Evolutionary conservation across 2,797 vertebrate genomes (phyloP).

Genomic region (Phoebastria nigripes): DNA sequence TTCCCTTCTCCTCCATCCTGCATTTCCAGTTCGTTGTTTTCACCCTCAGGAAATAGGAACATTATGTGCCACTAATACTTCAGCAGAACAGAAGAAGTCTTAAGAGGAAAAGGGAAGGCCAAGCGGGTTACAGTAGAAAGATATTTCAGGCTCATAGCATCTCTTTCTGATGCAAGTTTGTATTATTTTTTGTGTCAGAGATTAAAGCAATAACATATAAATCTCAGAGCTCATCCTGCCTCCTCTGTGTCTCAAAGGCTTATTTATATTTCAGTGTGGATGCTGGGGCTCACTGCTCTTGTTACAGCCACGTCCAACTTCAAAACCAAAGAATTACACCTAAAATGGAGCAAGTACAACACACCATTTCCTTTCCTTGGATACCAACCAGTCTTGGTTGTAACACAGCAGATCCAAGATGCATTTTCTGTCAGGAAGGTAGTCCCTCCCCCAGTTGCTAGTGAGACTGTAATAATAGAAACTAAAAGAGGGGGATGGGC

Average conservation of each 20-base stretch:
- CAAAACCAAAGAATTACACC: neutral
- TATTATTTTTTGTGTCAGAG: slow-evolving; percentile 10
- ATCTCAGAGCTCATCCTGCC: slow-evolving; percentile 19
- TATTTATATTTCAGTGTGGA: slow-evolving; percentile 4
- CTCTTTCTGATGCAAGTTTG: slow-evolving; percentile 5
- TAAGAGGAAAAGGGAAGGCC: slow-evolving; percentile 18
- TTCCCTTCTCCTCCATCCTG: slow-evolving; percentile 29
- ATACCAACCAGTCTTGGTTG: neutral
- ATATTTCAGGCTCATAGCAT: slow-evolving; percentile 22
- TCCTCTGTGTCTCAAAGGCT: neutral
- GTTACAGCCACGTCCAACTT: neutral
- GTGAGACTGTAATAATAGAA: neutral
- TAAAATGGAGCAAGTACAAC: neutral
- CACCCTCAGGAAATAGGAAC: slow-evolving; percentile 25
- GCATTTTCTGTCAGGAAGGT: neutral
- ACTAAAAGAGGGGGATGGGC: neutral
- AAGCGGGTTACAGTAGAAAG: neutral
- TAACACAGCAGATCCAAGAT: neutral
- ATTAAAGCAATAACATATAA: slow-evolving; percentile 18
- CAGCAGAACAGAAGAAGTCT: slow-evolving; percentile 17
- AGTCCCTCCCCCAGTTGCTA: neutral
- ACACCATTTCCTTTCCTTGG: neutral
- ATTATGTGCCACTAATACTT: slow-evolving; percentile 17
- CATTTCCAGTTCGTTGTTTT: slow-evolving; percentile 32
- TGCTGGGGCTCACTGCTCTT: neutral